phyloP scores from a whole-genome alignment of 2,797 vertebrate genomes.

The Iguana delicatissima region DNA sequence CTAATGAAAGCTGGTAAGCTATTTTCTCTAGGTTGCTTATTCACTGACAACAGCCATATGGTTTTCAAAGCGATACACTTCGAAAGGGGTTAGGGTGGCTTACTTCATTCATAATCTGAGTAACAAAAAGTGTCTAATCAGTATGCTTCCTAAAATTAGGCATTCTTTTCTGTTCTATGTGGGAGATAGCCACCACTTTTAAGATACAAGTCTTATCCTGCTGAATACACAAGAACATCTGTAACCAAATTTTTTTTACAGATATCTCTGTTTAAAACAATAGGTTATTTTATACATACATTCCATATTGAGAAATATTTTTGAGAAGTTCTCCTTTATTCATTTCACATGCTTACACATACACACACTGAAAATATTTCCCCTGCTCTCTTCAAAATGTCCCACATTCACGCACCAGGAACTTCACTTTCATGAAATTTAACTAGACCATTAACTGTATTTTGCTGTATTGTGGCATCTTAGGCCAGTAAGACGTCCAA shows the following conservation, averaged over 20 bases:
- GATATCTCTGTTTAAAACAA: not conserved
- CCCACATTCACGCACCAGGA: not conserved
- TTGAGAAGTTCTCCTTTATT: not conserved
- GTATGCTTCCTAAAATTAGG: not conserved
- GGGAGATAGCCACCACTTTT: not conserved
- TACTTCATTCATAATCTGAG: not conserved
- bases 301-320: not conserved
- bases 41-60: not conserved
- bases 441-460: not conserved
- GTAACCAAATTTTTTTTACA: not conserved
- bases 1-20: not conserved
- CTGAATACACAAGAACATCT: not conserved
- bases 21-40: conserved; percentile 9
- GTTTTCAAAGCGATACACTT: not conserved
- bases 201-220: not conserved
- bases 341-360: not conserved
- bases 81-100: not conserved
- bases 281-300: not conserved
- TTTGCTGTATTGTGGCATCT: not conserved
- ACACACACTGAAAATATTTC: too few relatives aligned
- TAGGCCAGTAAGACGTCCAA: not conserved
- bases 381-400: not conserved
- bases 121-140: not conserved
- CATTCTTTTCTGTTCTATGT: not conserved
- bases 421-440: not conserved